phyloP scores from a whole-genome alignment of 2,797 vertebrate species.

The Danio choprae region DNA sequence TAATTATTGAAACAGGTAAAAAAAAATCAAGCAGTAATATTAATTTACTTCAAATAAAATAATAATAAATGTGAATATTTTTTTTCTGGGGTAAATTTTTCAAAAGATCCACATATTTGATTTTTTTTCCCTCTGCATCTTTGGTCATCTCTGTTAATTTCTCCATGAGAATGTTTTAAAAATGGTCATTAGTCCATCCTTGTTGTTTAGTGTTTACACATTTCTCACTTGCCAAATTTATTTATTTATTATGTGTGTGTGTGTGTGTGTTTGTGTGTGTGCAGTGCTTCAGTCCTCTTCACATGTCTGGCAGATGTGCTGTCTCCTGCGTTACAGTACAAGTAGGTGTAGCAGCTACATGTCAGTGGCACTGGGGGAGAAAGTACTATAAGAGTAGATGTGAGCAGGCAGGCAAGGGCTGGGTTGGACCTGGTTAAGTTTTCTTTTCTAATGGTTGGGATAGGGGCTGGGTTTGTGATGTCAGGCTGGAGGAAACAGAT shows the following conservation, averaged over 20 bases:
- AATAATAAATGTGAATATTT: too few relatives aligned
- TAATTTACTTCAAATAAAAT: not conserved
- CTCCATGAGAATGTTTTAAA: not conserved
- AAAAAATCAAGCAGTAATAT: not conserved
- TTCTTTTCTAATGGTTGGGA: constrained; percentile 49
- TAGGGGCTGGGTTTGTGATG: constrained; percentile 73
- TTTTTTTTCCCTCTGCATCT: not conserved
- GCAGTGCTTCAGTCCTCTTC: constrained; percentile 64
- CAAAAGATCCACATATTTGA: not conserved
- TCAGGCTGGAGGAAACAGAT: constrained; percentile 76
- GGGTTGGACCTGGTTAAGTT: constrained; percentile 43
- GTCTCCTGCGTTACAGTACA: constrained; percentile 54
- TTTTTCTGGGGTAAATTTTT: not conserved
- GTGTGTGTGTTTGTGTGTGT: too few relatives aligned
- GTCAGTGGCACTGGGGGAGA: constrained; percentile 38
- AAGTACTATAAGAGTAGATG: constrained; percentile 11
- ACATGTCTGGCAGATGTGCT: constrained; percentile 77
- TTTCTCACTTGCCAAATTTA: constrained; percentile 12
- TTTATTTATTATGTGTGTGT: too few relatives aligned
- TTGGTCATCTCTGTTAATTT: not conserved
- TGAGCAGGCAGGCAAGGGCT: constrained; percentile 10
- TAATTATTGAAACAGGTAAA: too few relatives aligned
- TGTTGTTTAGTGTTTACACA: constrained; percentile 28
- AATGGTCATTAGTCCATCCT: not conserved
- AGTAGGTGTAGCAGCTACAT: constrained; percentile 37